These are phyloP conservation scores for Enteromius trimaculatus DNA, from an alignment of 2,797 vertebrate species.

Conservation along the genomic window DNA sequence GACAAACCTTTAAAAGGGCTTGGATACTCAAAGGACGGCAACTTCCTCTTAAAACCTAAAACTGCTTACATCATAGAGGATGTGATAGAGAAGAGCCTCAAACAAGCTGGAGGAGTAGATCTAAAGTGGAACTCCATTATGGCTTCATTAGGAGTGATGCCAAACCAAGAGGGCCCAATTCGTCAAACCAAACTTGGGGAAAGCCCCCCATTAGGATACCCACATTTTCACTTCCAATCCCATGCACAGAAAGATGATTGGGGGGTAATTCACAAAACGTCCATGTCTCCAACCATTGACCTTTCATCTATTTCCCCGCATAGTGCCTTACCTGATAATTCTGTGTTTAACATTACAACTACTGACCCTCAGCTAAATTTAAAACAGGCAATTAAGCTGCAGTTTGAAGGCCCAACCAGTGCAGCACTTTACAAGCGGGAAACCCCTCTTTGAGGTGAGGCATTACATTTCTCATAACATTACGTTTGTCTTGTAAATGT, in stretches of 20 bases:
- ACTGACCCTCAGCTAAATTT: slow-evolving; percentile 82
- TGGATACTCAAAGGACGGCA: slow-evolving; percentile 51
- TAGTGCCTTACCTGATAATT: slow-evolving; percentile 75
- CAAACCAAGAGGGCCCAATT: slow-evolving; percentile 70
- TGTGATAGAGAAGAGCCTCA: slow-evolving; percentile 57
- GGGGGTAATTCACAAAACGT: slow-evolving; percentile 70
- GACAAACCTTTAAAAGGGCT: slow-evolving; percentile 65
- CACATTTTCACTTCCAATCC: slow-evolving; percentile 70
- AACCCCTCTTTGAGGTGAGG: slow-evolving; percentile 78
- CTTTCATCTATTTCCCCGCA: slow-evolving; percentile 60
- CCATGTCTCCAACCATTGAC: slow-evolving; percentile 68
- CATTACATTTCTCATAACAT: neutral
- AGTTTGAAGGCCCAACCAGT: slow-evolving; percentile 85
- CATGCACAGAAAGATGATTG: slow-evolving; percentile 68
- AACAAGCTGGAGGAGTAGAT: slow-evolving; percentile 55
- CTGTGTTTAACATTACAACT: slow-evolving; percentile 71
- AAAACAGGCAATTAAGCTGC: slow-evolving; percentile 85
- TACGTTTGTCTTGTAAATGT: neutral
- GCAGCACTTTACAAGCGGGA: slow-evolving; percentile 81
- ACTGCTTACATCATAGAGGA: slow-evolving; percentile 66
- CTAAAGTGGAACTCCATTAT: slow-evolving; percentile 78
- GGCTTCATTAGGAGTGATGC: slow-evolving; percentile 79
- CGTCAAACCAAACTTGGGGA: slow-evolving; percentile 68
- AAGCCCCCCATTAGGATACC: slow-evolving; percentile 73
- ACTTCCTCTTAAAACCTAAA: slow-evolving; percentile 66